Evolutionary conservation across 2,113 vertebrate species (phyloP), one percentile per base, ranked within the genome.

Genomic region (Cavia porcellus): DNA sequence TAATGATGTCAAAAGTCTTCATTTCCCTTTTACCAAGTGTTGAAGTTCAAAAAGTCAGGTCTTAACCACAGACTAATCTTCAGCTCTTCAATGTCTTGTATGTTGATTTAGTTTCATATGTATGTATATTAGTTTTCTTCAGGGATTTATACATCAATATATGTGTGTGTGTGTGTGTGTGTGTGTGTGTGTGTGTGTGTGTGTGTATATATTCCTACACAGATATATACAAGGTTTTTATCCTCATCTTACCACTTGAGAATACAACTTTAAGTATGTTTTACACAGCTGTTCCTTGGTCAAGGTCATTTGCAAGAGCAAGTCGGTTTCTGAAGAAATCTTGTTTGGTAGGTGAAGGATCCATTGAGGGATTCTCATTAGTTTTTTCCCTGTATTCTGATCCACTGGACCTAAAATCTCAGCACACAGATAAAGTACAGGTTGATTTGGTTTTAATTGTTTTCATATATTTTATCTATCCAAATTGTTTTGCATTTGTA

Each of bases 271-370:
- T 97, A 97, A 97, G 72, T 97, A 92, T 98, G 94, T 97, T 97
- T 99, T 98, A 99, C 96, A 99, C 99, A 92, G 99, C 99, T 82
- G 99, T 99, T 95, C 99, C 99, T 25, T 99, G 98, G 98, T 99
- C 99, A 79, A 98, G 97, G 96, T 99, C 99, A 97, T 97, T 98
- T 96, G 98, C 97, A 92, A 99, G 98, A 89, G 96, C 97, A 98
- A 98, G 97, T 97, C 98, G 99, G 93, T 97, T 98, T 97, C 98
- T 98, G 95, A 97, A 98, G 38, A 98, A 95, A 92, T 99, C 99
- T 66, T 98, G 98, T 96, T 99, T 99, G 17, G 95, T 98, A 93
- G 97, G 98, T 96, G 98, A 98, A 94, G 97, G 97, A 93, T 99
- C 99, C 84, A 98, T 97, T 97, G 98, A 98, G 92, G 98, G 96